A percentile compares a stretch with the other conserved stretches of the same genome.
Evolutionary conservation across 2,113 vertebrate species (phyloP).

Genomic region (Isurus oxyrinchus): DNA sequence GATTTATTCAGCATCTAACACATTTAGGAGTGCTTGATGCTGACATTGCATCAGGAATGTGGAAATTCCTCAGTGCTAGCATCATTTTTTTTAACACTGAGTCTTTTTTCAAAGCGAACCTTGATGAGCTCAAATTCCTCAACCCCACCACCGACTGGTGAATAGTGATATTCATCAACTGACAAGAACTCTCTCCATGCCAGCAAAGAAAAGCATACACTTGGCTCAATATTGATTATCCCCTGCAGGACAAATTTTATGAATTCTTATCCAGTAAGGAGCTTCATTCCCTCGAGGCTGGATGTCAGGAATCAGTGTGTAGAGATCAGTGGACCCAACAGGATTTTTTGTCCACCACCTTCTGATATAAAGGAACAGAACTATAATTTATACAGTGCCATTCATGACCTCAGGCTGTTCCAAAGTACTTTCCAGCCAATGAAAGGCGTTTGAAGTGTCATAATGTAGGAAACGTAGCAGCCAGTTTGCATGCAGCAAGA

Average conservation of each 20-base stretch:
- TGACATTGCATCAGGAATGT: neutral
- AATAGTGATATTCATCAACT: neutral
- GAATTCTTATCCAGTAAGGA: neutral
- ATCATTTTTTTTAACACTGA: neutral
- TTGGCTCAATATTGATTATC: neutral
- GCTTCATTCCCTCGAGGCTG: neutral
- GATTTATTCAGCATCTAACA: constrained; percentile 17
- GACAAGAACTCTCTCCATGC: neutral
- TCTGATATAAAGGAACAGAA: neutral
- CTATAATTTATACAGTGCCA: neutral
- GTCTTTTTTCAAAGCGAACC: neutral
- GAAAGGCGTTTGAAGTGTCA: neutral
- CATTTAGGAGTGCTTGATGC: constrained; percentile 20
- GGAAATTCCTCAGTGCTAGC: neutral
- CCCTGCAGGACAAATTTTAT: neutral
- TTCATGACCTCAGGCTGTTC: neutral
- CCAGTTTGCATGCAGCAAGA: neutral
- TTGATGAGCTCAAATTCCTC: neutral
- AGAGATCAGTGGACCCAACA: neutral
- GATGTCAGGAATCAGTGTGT: neutral
- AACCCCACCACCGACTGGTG: neutral
- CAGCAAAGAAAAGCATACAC: neutral
- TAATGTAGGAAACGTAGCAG: neutral
- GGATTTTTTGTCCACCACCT: neutral
- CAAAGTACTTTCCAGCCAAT: neutral